Evolutionary conservation across 2,113 vertebrate species (phyloP).

Genomic region (Passer montanus): DNA sequence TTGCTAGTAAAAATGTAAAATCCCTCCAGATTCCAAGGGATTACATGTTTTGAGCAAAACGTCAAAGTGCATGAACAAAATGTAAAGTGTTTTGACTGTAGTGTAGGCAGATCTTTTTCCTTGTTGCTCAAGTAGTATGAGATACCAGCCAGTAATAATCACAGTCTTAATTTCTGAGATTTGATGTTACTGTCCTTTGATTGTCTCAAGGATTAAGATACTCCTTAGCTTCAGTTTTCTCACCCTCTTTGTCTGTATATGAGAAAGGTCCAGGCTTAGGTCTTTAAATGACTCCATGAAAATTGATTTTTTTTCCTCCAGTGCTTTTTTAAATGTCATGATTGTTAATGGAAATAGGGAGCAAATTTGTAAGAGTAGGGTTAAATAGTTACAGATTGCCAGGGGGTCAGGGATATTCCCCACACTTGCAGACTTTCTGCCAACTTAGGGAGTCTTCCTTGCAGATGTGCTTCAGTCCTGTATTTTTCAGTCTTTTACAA

Average conservation of each 20-base stretch:
- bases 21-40: neutral
- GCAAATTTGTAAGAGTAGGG: neutral
- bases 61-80: conserved; percentile 10
- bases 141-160: neutral
- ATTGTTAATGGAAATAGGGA: neutral
- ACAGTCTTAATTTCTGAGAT: conserved; percentile 9
- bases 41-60: neutral
- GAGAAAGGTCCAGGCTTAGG: neutral
- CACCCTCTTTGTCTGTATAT: neutral
- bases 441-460: neutral
- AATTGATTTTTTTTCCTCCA: neutral
- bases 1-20: neutral
- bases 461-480: neutral
- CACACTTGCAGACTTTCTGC: neutral
- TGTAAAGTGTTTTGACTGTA: neutral
- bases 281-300: neutral
- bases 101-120: neutral
- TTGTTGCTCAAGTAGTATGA: neutral
- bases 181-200: neutral
- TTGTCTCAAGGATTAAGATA: neutral
- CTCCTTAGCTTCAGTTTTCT: neutral
- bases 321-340: neutral
- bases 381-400: neutral
- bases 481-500: neutral
- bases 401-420: neutral